Evolutionary conservation across 2,113 vertebrate genomes (phyloP), one percentile per base, ranked within the genome.

Genomic region (Chloroceryle aenea): DNA sequence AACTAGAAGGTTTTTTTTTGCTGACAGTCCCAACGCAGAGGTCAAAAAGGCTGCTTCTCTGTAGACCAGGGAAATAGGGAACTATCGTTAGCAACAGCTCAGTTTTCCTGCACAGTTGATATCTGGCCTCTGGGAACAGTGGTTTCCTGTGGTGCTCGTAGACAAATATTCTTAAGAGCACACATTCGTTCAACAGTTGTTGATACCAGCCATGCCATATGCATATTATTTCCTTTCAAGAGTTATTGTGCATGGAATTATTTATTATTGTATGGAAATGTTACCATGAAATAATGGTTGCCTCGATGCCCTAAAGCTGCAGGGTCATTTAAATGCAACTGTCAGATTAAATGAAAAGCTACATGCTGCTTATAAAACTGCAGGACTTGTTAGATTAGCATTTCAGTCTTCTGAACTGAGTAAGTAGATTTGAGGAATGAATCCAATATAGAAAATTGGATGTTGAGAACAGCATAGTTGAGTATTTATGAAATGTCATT

Each of bases 381-480:
- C 76, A 86, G 78, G 82, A 93, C 86, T 89, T 42, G 90, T 85
- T 91, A 72, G 91, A 94, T 94, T 87, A 96, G 89, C 87, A 87
- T 90, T 96, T 64, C 90, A 29, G 76, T 75, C 79, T 82, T 64
- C 83, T 74, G 5, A 66, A 74, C 67, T 55, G 62, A 88, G 72
- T 91, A 85, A 93, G 84, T 79, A 72, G 91, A 69, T 77, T 79
- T 93, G 93, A 96, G 90, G 76, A 96, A 91, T 94, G 55, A 95
- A 88, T 86, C 55, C 56, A 93, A 90, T 91, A 85, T 18, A 90
- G 71, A 87, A 85, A 95, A 94, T 43, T 62, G 75, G 89, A 83
- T 90, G 91, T 92, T 79, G 87, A 73, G 84, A 83, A 16, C 8
- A 66, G 58, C 74, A 22, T 0, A 79, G 61, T 10, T 43, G 74